A percentile compares a stretch with the other conserved stretches of the same genome.
These are phyloP conservation scores for Megaceryle torquata DNA, from an alignment of 2,113 vertebrate species.

Conservation along the genomic window DNA sequence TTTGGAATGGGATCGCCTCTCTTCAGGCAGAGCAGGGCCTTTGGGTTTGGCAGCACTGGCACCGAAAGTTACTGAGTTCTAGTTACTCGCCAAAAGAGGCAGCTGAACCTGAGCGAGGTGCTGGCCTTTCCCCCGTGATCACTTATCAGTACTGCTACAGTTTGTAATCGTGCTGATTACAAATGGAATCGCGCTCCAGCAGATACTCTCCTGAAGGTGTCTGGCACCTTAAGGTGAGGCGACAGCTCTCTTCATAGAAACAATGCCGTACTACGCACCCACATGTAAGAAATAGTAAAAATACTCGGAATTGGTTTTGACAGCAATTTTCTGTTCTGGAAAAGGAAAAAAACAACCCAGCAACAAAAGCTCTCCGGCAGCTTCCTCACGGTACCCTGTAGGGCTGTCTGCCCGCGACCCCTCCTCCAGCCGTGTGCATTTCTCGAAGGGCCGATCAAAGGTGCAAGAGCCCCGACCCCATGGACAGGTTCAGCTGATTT, in stretches of 20 bases:
- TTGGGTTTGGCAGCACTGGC: background rate
- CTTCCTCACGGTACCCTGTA: background rate
- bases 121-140: rapidly evolving
- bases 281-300: background rate
- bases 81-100: background rate
- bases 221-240: rapidly evolving
- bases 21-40: background rate
- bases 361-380: background rate
- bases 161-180: background rate
- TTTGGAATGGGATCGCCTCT: background rate
- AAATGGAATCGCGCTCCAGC: background rate
- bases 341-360: background rate
- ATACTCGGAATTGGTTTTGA: background rate
- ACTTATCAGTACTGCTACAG: no score
- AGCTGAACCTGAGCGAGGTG: rapidly evolving
- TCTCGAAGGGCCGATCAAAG: background rate
- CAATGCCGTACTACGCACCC: rapidly evolving
- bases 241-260: background rate
- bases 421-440: background rate
- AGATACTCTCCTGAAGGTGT: rapidly evolving
- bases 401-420: background rate
- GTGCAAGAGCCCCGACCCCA: background rate
- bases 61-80: background rate
- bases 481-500: background rate
- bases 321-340: background rate